phyloP scores from a whole-genome alignment of 37 sponge, comb jelly and placozoan species.

The Spongia lamella region DNA sequence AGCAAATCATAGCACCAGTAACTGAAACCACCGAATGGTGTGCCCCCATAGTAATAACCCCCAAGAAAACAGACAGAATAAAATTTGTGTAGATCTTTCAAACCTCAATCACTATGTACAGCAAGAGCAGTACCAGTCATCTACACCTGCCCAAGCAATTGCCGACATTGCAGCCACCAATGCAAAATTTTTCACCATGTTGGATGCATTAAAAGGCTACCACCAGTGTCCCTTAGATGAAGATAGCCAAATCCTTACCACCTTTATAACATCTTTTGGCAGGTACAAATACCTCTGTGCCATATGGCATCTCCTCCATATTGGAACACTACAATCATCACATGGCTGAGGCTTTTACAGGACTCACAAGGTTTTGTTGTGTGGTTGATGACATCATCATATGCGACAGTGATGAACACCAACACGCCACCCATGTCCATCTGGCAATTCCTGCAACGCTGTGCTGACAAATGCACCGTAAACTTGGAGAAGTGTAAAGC shows the following conservation, averaged over 20 bases:
- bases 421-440: conserved; percentile 13
- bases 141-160: conserved; percentile 7
- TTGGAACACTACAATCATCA: conserved; percentile 31
- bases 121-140: conserved; percentile 3
- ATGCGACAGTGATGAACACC: conserved; percentile 29
- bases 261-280: neutral
- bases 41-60: conserved; percentile 14
- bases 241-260: too few species aligned
- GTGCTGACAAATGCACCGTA: conserved; percentile 23
- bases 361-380: neutral
- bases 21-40: conserved; percentile 35
- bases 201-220: conserved; percentile 6
- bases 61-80: conserved; percentile 3
- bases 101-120: conserved; percentile 4
- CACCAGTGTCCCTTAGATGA: conserved; percentile 26
- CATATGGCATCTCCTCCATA: conserved; percentile 50
- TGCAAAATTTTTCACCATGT: neutral
- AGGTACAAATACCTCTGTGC: conserved; percentile 17
- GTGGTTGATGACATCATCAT: conserved; percentile 20
- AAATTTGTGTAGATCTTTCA: conserved; percentile 33
- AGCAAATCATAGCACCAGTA: conserved; percentile 7
- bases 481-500: conserved; percentile 14
- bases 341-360: neutral
- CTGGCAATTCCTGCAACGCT: conserved; percentile 18
- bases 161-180: conserved; percentile 10